These are phyloP conservation scores for Bilobella aurantiaca DNA, from an alignment of 1,140 invertebrate species.

Conservation along the genomic window DNA sequence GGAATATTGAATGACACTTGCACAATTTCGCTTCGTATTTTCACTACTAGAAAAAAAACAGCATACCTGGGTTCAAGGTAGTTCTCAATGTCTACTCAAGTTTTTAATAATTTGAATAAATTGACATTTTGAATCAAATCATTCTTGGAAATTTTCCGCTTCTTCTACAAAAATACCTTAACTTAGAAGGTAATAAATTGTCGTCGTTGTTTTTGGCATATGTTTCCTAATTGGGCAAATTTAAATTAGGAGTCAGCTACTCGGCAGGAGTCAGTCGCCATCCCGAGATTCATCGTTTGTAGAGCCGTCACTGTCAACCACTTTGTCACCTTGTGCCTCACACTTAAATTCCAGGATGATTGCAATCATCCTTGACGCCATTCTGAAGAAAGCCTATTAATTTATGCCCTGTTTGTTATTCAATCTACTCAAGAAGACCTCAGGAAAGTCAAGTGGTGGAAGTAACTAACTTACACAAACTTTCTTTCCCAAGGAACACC, in stretches of 20 bases:
- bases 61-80: too few relatives aligned
- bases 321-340: constrained; percentile 3
- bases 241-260: too few relatives aligned
- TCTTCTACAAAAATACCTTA: too few relatives aligned
- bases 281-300: not conserved
- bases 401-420: not conserved
- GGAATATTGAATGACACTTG: too few relatives aligned
- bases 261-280: not conserved
- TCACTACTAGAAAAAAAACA: too few relatives aligned
- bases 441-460: not conserved
- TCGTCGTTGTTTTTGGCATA: not conserved
- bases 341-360: not conserved
- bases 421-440: not conserved
- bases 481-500: not conserved
- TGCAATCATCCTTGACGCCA: constrained; percentile 4
- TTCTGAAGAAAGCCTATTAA: constrained; percentile 2
- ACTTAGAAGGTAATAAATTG: too few relatives aligned
- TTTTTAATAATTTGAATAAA: too few relatives aligned
- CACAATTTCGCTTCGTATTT: too few relatives aligned
- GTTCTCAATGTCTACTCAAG: too few relatives aligned
- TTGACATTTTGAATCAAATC: too few relatives aligned
- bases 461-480: not conserved
- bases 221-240: not conserved
- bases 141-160: too few relatives aligned
- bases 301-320: not conserved